Conservation (phyloP, 53 echinoderm and acorn worm species). For the Antedon mediterranea region DNA sequence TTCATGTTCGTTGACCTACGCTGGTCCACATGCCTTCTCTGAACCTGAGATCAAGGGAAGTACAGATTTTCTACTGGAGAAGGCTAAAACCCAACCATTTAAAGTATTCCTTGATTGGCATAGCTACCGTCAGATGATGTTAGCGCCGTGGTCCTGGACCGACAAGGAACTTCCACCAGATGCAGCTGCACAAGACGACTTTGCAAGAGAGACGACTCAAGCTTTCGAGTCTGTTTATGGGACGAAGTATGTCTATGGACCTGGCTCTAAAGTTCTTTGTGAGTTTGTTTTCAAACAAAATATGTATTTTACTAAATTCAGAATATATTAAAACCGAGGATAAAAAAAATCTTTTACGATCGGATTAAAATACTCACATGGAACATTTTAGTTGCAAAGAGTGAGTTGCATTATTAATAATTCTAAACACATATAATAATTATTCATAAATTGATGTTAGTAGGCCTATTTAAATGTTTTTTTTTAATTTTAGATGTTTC, state of each 20-base stretch:
- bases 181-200: background rate
- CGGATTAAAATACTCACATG: too few relatives aligned
- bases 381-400: too few relatives aligned
- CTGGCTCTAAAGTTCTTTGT: background rate
- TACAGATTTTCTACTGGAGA: slow-evolving; percentile 33
- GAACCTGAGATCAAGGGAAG: slow-evolving; percentile 18
- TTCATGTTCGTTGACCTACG: background rate
- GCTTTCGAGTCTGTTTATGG: background rate
- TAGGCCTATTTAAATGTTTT: too few relatives aligned
- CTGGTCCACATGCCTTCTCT: background rate
- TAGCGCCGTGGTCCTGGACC: slow-evolving; percentile 41
- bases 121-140: slow-evolving; percentile 61
- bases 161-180: background rate
- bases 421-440: too few relatives aligned
- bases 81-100: slow-evolving; percentile 28
- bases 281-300: too few relatives aligned
- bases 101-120: slow-evolving; percentile 65
- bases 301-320: too few relatives aligned
- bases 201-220: background rate
- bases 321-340: too few relatives aligned
- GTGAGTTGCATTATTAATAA: too few relatives aligned
- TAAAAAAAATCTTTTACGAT: too few relatives aligned
- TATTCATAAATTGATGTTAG: too few relatives aligned
- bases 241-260: background rate
- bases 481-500: slow-evolving; percentile 35